These are phyloP conservation scores for Cydia strobilella DNA, from an alignment of 1,140 invertebrate species.

Conservation along the genomic window DNA sequence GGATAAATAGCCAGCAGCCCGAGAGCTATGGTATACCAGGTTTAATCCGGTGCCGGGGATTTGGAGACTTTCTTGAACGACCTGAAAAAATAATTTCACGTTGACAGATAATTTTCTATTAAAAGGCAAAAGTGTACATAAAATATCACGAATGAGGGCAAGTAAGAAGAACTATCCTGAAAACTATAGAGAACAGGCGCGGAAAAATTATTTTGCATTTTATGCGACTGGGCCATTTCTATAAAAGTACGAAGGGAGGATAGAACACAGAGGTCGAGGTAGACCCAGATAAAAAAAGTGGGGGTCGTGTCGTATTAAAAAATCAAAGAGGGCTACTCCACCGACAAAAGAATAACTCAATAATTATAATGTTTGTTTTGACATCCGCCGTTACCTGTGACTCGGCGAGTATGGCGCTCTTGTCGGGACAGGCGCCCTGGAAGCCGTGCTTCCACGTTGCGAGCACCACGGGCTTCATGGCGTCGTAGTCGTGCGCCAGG, in stretches of 20 bases:
- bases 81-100: conserved; percentile 74
- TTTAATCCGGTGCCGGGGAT: conserved; percentile 96
- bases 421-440: conserved; percentile 96
- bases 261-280: too few relatives aligned
- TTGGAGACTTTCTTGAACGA: conserved; percentile 95
- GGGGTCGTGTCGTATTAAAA: too few relatives aligned
- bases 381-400: conserved; percentile 85
- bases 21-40: conserved; percentile 96
- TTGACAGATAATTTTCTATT: too few relatives aligned
- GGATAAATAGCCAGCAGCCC: conserved; percentile 94
- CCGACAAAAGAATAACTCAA: too few relatives aligned
- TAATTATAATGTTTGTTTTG: background rate
- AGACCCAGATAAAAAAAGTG: too few relatives aligned
- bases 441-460: conserved; percentile 98
- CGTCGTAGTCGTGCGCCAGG: conserved; percentile 94
- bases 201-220: background rate
- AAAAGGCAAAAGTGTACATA: too few relatives aligned
- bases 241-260: too few relatives aligned
- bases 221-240: background rate
- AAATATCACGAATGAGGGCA: too few relatives aligned
- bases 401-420: conserved; percentile 95
- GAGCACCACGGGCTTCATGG: conserved; percentile 95
- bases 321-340: too few relatives aligned
- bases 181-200: too few relatives aligned
- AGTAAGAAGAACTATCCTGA: too few relatives aligned